These are phyloP conservation scores for Phrynosoma blainvillii DNA, from an alignment of 2,113 vertebrate species.

Conservation along the genomic window DNA sequence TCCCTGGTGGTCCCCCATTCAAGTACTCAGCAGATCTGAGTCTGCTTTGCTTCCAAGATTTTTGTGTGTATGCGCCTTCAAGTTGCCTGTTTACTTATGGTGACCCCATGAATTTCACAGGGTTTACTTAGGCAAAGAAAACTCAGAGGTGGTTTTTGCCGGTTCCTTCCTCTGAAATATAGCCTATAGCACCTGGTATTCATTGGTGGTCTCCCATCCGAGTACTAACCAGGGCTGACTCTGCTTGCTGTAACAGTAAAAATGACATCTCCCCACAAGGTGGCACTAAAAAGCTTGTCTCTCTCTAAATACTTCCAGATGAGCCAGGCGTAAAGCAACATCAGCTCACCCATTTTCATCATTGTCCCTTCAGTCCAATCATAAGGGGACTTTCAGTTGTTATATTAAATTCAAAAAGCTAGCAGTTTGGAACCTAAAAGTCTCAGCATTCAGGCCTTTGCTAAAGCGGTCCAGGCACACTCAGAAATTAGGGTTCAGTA, in stretches of 20 bases:
- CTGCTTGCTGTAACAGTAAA: fast-evolving
- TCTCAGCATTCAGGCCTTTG: background rate
- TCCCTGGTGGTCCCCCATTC: too few species aligned
- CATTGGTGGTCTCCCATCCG: too few species aligned
- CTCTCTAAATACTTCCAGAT: background rate
- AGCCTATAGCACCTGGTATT: too few species aligned
- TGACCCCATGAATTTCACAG: too few species aligned
- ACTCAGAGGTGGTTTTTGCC: too few species aligned
- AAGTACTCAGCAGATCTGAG: too few species aligned
- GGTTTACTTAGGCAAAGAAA: too few species aligned
- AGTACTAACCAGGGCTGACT: fast-evolving
- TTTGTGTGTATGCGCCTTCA: too few species aligned
- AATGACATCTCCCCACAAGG: constrained; percentile 52
- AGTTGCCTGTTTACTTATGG: too few species aligned
- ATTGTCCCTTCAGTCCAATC: background rate
- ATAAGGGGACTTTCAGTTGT: background rate
- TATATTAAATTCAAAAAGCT: background rate
- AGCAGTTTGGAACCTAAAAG: background rate
- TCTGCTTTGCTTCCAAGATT: too few species aligned
- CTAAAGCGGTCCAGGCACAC: too few species aligned
- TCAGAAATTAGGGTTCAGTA: background rate
- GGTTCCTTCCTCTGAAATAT: too few species aligned
- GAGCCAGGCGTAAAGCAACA: background rate
- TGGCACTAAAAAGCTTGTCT: constrained; percentile 65
- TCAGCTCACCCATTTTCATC: background rate